phyloP scores from a whole-genome alignment of 2,113 vertebrate genomes.

The Cinclus mexicanus region DNA sequence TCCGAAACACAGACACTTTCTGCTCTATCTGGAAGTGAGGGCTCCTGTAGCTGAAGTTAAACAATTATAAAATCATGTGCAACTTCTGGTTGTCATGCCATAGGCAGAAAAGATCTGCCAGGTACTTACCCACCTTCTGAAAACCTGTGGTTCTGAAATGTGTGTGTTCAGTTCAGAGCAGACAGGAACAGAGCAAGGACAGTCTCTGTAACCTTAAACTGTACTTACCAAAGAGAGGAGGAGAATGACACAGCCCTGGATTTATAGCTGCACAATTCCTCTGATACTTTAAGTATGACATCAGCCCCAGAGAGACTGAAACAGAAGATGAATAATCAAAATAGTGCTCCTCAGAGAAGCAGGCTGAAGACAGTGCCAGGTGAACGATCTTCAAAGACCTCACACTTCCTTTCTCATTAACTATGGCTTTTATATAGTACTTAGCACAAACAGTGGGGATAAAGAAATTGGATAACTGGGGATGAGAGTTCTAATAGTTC shows the following conservation, averaged over 20 bases:
- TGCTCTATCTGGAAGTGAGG: neutral
- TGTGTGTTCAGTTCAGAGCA: neutral
- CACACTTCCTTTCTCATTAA: neutral
- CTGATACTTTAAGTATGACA: neutral
- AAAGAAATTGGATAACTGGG: neutral
- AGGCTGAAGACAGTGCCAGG: neutral
- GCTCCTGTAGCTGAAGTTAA: neutral
- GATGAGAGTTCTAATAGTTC: neutral
- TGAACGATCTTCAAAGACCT: neutral
- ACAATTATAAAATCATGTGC: neutral
- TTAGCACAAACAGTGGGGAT: neutral
- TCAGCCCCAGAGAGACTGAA: neutral
- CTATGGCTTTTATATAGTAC: neutral
- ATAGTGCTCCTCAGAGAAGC: neutral
- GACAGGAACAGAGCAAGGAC: neutral
- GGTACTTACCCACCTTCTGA: neutral
- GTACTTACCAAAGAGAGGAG: neutral
- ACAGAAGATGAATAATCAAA: slow-evolving; percentile 29
- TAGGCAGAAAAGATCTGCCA: neutral
- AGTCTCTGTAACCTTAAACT: neutral
- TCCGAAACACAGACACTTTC: neutral
- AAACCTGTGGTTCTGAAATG: neutral
- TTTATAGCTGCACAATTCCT: neutral
- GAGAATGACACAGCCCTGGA: neutral
- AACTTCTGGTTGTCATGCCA: neutral